A percentile compares a stretch with the other conserved stretches of the same genome.
phyloP scores from a whole-genome alignment of 2,113 vertebrate genomes.

The Felis catus region DNA sequence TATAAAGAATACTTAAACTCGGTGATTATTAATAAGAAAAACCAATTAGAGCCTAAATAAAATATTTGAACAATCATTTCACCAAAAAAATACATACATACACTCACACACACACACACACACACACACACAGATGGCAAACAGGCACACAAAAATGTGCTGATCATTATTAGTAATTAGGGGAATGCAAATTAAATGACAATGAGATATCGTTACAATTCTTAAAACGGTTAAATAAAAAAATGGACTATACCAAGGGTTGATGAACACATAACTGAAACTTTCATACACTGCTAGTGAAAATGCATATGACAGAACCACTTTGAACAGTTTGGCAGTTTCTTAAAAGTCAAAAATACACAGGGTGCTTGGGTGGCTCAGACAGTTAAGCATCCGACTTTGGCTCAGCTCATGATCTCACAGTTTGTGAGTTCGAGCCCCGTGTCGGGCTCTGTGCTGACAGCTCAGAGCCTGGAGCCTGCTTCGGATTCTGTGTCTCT shows the following conservation, averaged over 20 bases:
- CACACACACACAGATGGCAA: not conserved
- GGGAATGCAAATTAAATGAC: not conserved
- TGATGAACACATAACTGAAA: not conserved
- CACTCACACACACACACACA: no score
- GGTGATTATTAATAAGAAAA: not conserved
- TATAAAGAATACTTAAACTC: not conserved
- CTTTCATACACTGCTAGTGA: not conserved
- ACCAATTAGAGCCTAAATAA: not conserved
- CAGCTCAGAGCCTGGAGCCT: no score
- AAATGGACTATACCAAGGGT: not conserved
- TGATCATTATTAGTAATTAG: not conserved
- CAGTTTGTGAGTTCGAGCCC: no score
- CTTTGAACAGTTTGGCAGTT: not conserved
- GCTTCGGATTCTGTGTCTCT: no score
- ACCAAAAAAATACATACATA: not conserved
- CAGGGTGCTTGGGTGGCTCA: no score
- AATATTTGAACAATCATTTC: not conserved
- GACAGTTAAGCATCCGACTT: no score
- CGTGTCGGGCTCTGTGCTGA: no score
- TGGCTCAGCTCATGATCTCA: no score
- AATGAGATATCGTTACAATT: not conserved
- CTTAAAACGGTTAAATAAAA: not conserved
- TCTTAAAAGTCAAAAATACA: not conserved
- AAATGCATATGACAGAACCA: not conserved
- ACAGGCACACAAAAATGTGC: not conserved